Percentiles rank a stretch among this genome's conserved stretches.
phyloP scores from a whole-genome alignment of 2,113 vertebrate species.

The Odontesthes bonariensis region DNA sequence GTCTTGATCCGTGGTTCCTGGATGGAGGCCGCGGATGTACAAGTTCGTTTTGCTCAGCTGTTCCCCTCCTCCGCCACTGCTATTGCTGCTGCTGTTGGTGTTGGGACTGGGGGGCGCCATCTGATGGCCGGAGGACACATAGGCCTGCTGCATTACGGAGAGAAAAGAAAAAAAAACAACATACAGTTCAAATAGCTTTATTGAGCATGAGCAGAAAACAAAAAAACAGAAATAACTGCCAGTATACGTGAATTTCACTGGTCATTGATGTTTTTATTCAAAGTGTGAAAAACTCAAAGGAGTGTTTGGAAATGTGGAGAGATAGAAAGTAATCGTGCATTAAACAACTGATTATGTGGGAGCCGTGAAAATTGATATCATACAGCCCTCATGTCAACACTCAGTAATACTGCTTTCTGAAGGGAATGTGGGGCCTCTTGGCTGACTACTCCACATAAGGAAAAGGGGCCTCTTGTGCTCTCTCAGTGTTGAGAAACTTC shows the following conservation, averaged over 20 bases:
- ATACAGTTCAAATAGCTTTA: background rate
- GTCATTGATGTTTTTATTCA: background rate
- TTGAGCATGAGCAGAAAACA: background rate
- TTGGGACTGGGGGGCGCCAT: conserved; percentile 98
- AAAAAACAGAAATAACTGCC: background rate
- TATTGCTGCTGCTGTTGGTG: conserved; percentile 91
- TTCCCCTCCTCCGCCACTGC: conserved; percentile 90
- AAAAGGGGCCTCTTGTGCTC: conserved; percentile 72
- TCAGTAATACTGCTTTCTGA: conserved; percentile 72
- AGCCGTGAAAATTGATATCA: conserved; percentile 72
- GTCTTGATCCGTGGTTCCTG: conserved; percentile 97
- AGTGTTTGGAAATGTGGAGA: conserved; percentile 22
- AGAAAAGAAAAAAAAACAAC: conserved; percentile 11
- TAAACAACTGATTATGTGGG: conserved; percentile 57
- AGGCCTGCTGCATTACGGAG: conserved; percentile 89
- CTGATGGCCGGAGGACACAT: conserved; percentile 97
- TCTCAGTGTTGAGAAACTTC: conserved; percentile 59
- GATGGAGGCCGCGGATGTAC: conserved; percentile 97
- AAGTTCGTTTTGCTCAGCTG: conserved; percentile 90
- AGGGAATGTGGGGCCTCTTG: conserved; percentile 75
- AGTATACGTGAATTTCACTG: background rate
- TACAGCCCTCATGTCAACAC: conserved; percentile 73
- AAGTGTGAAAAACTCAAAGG: conserved; percentile 29
- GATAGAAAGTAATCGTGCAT: conserved; percentile 39
- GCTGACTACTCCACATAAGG: conserved; percentile 60